These are phyloP conservation scores for Acrobasis consociella DNA, from an alignment of 2,888 invertebrate genomes.

Conservation along the genomic window DNA sequence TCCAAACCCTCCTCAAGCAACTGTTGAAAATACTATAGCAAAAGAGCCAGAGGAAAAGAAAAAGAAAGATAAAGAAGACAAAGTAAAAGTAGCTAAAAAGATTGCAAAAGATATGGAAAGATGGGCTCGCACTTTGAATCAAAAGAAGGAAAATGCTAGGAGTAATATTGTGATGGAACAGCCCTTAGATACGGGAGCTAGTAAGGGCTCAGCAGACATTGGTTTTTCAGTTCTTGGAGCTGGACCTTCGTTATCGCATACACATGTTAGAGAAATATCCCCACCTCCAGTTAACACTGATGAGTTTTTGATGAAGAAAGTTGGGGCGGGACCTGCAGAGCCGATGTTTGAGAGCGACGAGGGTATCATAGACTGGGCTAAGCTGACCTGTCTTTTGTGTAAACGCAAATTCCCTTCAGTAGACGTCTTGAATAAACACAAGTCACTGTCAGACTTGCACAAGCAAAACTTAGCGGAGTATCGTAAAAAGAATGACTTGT, in stretches of 20 bases:
- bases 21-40: constrained; percentile 57
- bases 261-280: constrained; percentile 63
- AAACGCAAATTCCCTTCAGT: constrained; percentile 96
- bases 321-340: constrained; percentile 78
- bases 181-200: constrained; percentile 71
- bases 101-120: constrained; percentile 94
- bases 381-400: constrained; percentile 96
- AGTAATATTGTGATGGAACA: constrained; percentile 75
- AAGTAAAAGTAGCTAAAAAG: constrained; percentile 98
- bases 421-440: constrained; percentile 95
- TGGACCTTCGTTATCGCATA: constrained; percentile 58
- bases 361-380: constrained; percentile 93
- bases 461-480: constrained; percentile 90
- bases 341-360: constrained; percentile 86
- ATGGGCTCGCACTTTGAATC: constrained; percentile 98
- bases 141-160: constrained; percentile 91
- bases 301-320: constrained; percentile 67
- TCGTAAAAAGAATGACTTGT: constrained; percentile 66
- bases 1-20: constrained; percentile 54
- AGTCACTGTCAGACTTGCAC: constrained; percentile 96
- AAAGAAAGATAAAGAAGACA: constrained; percentile 93
- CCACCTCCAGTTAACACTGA: constrained; percentile 59
- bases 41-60: constrained; percentile 82
- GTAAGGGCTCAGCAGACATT: constrained; percentile 93
- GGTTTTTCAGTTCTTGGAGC: constrained; percentile 96